These are phyloP conservation scores for Molossus alvarezi DNA, from an alignment of 2,797 vertebrate genomes.

Conservation along the genomic window DNA sequence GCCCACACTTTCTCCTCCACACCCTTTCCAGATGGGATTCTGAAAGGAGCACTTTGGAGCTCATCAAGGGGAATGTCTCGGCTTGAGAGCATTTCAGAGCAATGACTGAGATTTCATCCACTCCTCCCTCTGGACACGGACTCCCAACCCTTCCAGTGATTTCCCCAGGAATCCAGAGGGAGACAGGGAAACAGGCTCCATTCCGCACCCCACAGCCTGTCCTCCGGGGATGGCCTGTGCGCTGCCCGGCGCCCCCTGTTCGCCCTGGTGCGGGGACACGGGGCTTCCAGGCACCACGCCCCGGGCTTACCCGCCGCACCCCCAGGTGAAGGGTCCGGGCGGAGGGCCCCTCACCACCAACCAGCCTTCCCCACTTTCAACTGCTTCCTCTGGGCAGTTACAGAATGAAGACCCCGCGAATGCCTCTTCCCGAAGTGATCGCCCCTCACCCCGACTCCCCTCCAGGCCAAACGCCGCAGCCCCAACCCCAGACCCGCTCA, in stretches of 20 bases:
- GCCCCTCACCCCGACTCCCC: background rate
- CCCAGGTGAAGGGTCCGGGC: background rate
- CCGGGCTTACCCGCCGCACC: background rate
- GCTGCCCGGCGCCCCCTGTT: background rate
- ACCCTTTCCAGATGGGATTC: conserved; percentile 50
- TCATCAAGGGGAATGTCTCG: background rate
- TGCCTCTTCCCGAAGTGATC: background rate
- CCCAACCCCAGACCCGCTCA: background rate
- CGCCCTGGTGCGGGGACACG: background rate
- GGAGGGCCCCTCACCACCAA: background rate
- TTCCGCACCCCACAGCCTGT: background rate
- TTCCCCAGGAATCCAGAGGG: background rate
- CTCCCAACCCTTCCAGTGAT: background rate
- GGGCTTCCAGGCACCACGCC: background rate
- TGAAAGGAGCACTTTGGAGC: background rate
- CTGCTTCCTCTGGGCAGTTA: background rate
- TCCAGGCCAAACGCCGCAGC: conserved; percentile 39
- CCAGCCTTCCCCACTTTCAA: background rate
- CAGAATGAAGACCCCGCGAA: background rate
- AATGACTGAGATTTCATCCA: background rate
- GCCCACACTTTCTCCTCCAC: conserved; percentile 65
- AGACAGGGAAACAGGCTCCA: background rate
- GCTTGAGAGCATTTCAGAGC: background rate
- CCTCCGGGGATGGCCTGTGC: background rate
- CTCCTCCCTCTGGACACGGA: background rate